Evolutionary conservation across 2,797 vertebrate species (phyloP).

Genomic region (Smutsia temminckii): DNA sequence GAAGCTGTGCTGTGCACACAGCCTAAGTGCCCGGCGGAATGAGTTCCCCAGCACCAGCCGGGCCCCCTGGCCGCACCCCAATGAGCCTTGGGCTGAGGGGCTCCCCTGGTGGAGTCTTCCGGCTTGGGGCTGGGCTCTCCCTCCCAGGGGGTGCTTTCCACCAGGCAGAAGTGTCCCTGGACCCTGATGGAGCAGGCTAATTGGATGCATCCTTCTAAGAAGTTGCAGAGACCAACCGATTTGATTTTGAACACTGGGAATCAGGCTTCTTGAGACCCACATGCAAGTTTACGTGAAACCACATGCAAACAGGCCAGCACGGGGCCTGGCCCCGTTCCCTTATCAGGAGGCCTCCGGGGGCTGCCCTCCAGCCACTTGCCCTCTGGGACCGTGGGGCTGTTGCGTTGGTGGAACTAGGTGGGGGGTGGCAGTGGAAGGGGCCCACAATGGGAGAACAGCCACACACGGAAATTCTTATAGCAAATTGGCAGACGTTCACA

Average conservation of each 20-base stretch:
- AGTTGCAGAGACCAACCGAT: not conserved
- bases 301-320: not conserved
- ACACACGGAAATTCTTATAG: not conserved
- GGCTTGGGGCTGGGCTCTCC: not conserved
- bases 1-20: not conserved
- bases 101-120: too few species aligned
- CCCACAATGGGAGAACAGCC: not conserved
- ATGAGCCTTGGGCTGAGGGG: not conserved
- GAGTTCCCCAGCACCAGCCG: too few species aligned
- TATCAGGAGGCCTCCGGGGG: not conserved
- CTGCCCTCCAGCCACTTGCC: too few species aligned
- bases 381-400: not conserved
- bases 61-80: too few species aligned
- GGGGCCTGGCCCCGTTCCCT: not conserved
- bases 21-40: not conserved
- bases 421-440: not conserved
- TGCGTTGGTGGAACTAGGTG: not conserved
- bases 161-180: not conserved
- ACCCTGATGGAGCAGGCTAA: not conserved
- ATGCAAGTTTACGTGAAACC: conserved; percentile 26
- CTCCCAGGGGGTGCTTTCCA: not conserved
- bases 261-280: not conserved
- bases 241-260: conserved; percentile 24
- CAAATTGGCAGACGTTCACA: not conserved
- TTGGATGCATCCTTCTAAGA: not conserved